phyloP scores from a whole-genome alignment of 2,113 vertebrate species.

The Chitala chitala region DNA sequence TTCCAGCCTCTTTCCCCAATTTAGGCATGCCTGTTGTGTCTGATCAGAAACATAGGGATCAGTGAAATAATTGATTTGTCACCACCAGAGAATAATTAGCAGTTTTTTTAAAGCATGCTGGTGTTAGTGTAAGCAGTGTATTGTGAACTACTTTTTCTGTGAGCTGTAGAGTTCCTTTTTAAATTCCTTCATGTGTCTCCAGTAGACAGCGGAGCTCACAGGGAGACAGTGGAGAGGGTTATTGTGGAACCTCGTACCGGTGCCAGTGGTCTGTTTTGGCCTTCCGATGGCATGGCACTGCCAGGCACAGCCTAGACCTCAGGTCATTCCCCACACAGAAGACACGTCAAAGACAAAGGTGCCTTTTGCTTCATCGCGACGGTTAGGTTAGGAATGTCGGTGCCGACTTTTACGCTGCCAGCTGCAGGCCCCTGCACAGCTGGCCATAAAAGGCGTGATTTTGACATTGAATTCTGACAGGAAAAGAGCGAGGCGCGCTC shows the following conservation, averaged over 20 bases:
- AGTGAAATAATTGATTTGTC: too few relatives aligned
- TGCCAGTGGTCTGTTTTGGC: background rate
- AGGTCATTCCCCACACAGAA: background rate
- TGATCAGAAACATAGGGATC: too few relatives aligned
- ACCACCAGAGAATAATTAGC: too few relatives aligned
- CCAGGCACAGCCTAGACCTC: background rate
- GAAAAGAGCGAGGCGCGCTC: too few relatives aligned
- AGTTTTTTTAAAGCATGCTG: too few relatives aligned
- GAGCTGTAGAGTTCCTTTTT: background rate
- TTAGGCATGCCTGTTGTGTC: too few relatives aligned
- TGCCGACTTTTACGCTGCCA: background rate
- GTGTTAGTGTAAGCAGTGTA: too few relatives aligned
- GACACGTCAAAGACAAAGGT: conserved; percentile 2
- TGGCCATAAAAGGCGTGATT: background rate
- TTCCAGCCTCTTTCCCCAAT: background rate
- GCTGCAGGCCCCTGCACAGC: background rate
- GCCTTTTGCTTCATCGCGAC: conserved; percentile 12
- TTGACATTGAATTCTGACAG: too few relatives aligned
- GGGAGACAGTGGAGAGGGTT: background rate
- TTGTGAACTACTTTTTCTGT: too few relatives aligned
- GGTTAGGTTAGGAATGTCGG: conserved; percentile 17
- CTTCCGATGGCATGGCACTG: background rate
- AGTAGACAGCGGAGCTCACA: background rate
- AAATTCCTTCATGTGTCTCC: background rate
- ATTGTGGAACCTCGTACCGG: background rate